Conservation (phyloP, 2,888 invertebrate species). For the Unio delphinus region DNA sequence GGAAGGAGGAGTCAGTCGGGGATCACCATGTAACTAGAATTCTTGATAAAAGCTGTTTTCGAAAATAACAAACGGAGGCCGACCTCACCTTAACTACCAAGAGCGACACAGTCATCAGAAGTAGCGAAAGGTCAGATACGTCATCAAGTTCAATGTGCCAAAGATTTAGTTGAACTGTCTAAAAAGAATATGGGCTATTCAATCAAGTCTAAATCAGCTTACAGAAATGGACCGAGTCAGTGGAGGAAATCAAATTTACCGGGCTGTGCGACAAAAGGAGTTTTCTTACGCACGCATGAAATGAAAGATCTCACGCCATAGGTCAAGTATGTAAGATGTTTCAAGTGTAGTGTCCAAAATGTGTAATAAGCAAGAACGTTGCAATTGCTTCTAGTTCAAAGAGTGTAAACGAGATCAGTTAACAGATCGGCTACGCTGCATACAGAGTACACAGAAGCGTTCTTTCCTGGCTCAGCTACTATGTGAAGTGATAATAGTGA, state of each 20-base stretch:
- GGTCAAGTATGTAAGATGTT: too few species aligned
- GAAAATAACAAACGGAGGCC: too few species aligned
- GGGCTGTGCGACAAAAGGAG: not conserved
- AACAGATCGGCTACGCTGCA: not conserved
- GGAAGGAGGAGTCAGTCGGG: too few species aligned
- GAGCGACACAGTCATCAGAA: too few species aligned
- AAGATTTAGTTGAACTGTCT: not conserved
- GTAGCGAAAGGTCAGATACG: conserved; percentile 13
- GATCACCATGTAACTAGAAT: too few species aligned
- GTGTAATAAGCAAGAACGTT: conserved; percentile 11
- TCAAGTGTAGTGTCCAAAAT: too few species aligned
- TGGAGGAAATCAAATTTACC: too few species aligned
- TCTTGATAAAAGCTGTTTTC: too few species aligned
- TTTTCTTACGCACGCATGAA: not conserved
- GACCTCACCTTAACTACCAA: too few species aligned
- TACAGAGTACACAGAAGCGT: not conserved
- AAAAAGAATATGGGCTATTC: not conserved
- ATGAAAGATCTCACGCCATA: conserved; percentile 6
- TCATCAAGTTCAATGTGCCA: not conserved
- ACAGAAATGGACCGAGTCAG: too few species aligned
- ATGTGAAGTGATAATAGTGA: too few species aligned
- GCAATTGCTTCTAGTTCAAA: conserved; percentile 1
- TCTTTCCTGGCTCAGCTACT: conserved; percentile 6
- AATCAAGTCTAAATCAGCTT: too few species aligned
- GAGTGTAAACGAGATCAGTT: not conserved